Base-by-base conservation (phyloP, 2,888 invertebrate genomes). In the Buathra laborator region DNA sequence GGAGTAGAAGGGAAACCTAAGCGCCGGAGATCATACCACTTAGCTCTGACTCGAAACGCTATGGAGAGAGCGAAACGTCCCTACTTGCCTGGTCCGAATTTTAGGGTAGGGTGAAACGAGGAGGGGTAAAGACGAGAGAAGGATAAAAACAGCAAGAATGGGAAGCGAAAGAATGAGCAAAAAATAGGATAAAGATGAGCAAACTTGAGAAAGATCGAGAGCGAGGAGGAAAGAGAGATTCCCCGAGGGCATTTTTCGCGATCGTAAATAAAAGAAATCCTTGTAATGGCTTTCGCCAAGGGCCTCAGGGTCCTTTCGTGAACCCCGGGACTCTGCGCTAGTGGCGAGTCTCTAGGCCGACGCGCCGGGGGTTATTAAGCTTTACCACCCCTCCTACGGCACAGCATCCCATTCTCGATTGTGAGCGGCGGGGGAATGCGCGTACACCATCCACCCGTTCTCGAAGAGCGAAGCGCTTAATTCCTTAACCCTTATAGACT, bases 261-360 rank as follows among this genome's bases (percentile, higher is more conserved):
- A 90, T 89, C 93, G 92, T 93, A 93, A 93, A 93, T 93, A 93
- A 93, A 92, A 93, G 92, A 93, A 93, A 93, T 93, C 93, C 93
- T 92, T 89, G 92, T 93, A 92, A 93, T 93, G 91, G 91, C 91
- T 92, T 92, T 93, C 90, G 91, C 86, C 90, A 89, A 90, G 91
- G 89, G 89, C 89, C 80, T 84, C 79, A 10, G 59, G 59, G 56
- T 81, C 53, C 70, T 77, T 66, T 66, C 78, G 19, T 56, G 75
- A 77, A 56, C 32, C 59, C 43, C 67, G 32, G 56, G 86, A 19
- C 53, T 56, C 48, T 62, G 43, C 29, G 32, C 32, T 51, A 75
- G 75, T 53, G 75, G 75, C 75, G 75, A 76, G 75, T 75, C 68
- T 74, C 74, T 59, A 37, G 68, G 32, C 43, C 68, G 43, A 76